Evolutionary conservation across 2,888 invertebrate genomes (phyloP).

Genomic region (Chloroclysta siterata): DNA sequence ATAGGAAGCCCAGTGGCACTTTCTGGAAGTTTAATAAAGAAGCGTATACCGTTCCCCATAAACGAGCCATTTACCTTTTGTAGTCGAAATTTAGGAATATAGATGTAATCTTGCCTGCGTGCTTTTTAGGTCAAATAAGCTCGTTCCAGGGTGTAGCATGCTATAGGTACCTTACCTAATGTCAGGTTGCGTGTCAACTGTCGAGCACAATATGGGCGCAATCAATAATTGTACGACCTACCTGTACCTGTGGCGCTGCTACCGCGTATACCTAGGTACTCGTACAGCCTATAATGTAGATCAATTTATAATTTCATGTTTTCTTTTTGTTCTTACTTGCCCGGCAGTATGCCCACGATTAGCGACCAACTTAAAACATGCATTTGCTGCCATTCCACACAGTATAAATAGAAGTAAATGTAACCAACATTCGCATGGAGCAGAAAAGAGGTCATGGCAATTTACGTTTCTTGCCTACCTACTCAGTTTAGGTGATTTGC

Average conservation of each 20-base stretch:
- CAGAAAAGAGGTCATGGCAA: slow-evolving; percentile 16
- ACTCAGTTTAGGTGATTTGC: not conserved
- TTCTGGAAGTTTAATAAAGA: too few species aligned
- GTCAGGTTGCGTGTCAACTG: slow-evolving; percentile 21
- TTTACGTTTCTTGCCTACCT: slow-evolving; percentile 2
- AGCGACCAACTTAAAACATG: not conserved
- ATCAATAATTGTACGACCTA: slow-evolving; percentile 20
- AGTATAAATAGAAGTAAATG: slow-evolving; percentile 1
- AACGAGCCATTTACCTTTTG: too few species aligned
- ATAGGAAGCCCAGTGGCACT: too few species aligned
- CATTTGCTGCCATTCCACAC: not conserved
- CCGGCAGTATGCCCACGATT: not conserved
- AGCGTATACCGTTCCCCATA: too few species aligned
- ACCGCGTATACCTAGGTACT: not conserved
- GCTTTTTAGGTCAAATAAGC: slow-evolving; percentile 19
- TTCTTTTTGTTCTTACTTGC: too few species aligned
- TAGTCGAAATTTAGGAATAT: too few species aligned
- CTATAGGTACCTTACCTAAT: not conserved
- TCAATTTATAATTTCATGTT: too few species aligned
- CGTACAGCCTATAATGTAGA: too few species aligned
- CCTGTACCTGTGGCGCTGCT: slow-evolving; percentile 6
- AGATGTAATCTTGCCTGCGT: too few species aligned
- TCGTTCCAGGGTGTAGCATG: slow-evolving; percentile 7
- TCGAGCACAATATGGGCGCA: slow-evolving; percentile 8
- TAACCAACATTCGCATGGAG: slow-evolving; percentile 1